These are phyloP conservation scores for Pipra filicauda DNA, from an alignment of 2,113 vertebrate species.

Conservation along the genomic window DNA sequence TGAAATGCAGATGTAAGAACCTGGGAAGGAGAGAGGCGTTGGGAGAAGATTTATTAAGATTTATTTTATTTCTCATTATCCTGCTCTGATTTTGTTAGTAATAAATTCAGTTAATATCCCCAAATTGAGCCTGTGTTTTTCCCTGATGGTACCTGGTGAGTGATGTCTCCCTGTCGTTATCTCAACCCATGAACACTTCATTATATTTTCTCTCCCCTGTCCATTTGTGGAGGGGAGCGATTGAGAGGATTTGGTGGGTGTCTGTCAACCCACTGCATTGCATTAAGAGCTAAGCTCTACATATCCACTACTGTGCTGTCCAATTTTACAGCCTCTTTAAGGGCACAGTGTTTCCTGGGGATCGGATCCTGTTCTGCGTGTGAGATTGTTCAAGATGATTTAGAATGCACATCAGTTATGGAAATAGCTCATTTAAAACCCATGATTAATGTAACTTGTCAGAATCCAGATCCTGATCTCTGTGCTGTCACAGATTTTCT, in stretches of 20 bases:
- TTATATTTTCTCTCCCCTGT: not conserved
- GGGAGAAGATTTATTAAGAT: not conserved
- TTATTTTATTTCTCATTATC: not conserved
- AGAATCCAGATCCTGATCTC: not conserved
- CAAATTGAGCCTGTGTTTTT: not conserved
- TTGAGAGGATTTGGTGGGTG: not conserved
- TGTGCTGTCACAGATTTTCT: not conserved
- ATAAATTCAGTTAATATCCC: not conserved
- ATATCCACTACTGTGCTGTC: not conserved
- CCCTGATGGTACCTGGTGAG: too few relatives aligned
- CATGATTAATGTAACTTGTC: not conserved
- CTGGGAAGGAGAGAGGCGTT: not conserved
- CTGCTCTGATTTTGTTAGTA: not conserved
- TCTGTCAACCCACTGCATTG: not conserved
- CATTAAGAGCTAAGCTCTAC: not conserved
- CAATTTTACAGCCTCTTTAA: not conserved
- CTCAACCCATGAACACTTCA: not conserved
- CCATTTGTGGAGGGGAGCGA: not conserved
- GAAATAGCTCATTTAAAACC: not conserved
- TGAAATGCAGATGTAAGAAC: not conserved
- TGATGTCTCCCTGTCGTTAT: not conserved
- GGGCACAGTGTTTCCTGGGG: not conserved
- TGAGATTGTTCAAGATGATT: not conserved
- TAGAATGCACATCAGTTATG: not conserved
- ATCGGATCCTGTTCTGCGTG: not conserved